phyloP scores from a whole-genome alignment of 2,888 invertebrate genomes.

The Andrena flavipes region DNA sequence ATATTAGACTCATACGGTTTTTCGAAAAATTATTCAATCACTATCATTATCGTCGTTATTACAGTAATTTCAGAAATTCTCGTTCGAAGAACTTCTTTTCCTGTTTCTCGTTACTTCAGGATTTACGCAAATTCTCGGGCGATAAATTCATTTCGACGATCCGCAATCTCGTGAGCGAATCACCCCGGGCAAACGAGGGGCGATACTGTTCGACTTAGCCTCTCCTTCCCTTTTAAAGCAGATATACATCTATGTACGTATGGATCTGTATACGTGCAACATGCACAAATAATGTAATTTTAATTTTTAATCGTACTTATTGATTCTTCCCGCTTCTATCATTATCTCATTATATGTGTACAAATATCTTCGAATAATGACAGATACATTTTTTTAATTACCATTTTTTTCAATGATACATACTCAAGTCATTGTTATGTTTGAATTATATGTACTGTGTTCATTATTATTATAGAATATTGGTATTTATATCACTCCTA shows the following conservation, averaged over 20 bases:
- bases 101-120: slow-evolving; percentile 61
- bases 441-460: too few relatives aligned
- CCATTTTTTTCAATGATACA: too few relatives aligned
- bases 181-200: slow-evolving; percentile 53
- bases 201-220: slow-evolving; percentile 31
- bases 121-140: slow-evolving; percentile 68
- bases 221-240: slow-evolving; percentile 26
- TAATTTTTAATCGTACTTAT: too few relatives aligned
- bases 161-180: slow-evolving; percentile 65
- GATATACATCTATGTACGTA: slow-evolving; percentile 9
- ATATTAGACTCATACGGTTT: not conserved
- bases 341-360: too few relatives aligned
- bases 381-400: too few relatives aligned
- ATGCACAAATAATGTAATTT: not conserved
- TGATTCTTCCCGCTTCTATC: too few relatives aligned
- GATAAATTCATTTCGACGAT: slow-evolving; percentile 70
- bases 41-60: slow-evolving; percentile 24
- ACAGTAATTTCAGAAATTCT: slow-evolving; percentile 50
- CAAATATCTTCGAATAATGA: too few relatives aligned
- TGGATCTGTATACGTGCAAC: not conserved
- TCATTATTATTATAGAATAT: too few relatives aligned
- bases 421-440: too few relatives aligned
- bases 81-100: slow-evolving; percentile 48
- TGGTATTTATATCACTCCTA: too few relatives aligned
- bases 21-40: not conserved